Base-by-base conservation (phyloP, 2,888 invertebrate genomes). In the Megamerina dolium region DNA sequence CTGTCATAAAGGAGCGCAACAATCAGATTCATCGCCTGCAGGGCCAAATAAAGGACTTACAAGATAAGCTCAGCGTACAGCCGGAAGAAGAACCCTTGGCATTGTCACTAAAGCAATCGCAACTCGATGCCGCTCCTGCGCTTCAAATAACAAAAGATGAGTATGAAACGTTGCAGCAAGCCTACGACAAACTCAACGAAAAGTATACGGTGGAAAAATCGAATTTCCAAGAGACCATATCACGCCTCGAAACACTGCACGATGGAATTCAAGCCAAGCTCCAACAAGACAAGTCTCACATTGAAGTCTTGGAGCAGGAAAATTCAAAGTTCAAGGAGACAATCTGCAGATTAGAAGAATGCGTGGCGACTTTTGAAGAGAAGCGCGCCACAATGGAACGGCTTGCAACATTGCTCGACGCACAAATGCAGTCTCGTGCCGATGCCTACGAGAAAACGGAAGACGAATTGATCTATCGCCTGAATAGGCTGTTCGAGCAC, bases 211-310 rank as follows among this genome's bases (percentile, higher is more conserved):
- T 40, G 4, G 71, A 71, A 37, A 64, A 64, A 41, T 27, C 49
- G 0, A 53, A 51, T 23, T 70, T 70, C 51, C 57, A 67, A 44
- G 45, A 58, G 37, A 67, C 64, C 6, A 63, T 63, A 9, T 45
- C 43, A 0, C 60, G 60, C 0, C 48, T 71, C 6, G 70, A 71
- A 41, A 68, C 65, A 0, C 46, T 71, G 3, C 63, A 69, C 27
- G 63, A 63, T 46, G 68, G 68, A 42, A 66, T 67, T 9, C 67
- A 83, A 48, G 82, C 82, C 2, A 87, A 86, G 68, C 65, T 87
- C 10, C 83, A 83, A 61, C 86, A 87, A 64, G 74, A 83, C 48
- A 82, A 85, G 60, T 74, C 83, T 36, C 83, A 82, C 49, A 82
- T 86, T 42, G 87, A 87, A 66, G 81, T 78, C 29, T 71, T 86